A percentile compares a stretch with the other conserved stretches of the same genome.
Conservation (phyloP, 2,113 vertebrate species). For the Indicator maculatus region DNA sequence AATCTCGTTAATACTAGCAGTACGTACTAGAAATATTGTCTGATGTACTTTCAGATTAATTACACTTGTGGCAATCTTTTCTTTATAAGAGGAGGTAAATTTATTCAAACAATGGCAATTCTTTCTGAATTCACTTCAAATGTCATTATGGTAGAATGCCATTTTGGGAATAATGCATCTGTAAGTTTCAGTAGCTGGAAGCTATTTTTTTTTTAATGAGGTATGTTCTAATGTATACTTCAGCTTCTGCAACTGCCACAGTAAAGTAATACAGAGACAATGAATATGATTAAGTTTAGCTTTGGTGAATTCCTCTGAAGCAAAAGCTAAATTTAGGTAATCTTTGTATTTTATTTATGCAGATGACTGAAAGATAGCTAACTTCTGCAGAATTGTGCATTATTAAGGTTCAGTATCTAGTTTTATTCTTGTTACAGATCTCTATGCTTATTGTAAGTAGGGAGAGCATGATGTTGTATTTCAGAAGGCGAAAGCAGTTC, state of each 20-base stretch:
- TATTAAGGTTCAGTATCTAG: background rate
- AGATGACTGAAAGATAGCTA: background rate
- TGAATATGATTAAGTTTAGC: constrained; percentile 1
- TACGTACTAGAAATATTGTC: constrained; percentile 41
- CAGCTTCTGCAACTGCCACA: background rate
- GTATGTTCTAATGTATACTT: background rate
- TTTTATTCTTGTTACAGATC: background rate
- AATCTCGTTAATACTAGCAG: constrained; percentile 52
- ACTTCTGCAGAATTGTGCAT: background rate
- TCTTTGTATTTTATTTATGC: background rate
- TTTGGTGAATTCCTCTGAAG: background rate
- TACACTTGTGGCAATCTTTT: constrained; percentile 26
- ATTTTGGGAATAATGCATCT: constrained; percentile 30
- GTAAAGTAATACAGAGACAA: background rate
- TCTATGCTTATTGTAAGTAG: background rate
- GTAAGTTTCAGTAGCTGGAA: constrained; percentile 39
- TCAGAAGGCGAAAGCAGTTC: background rate
- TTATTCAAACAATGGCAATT: constrained; percentile 30
- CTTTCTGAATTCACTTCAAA: constrained; percentile 29
- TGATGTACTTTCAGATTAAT: constrained; percentile 57
- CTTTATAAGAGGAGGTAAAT: constrained; percentile 11
- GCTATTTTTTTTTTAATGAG: constrained; percentile 31
- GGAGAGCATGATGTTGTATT: background rate
- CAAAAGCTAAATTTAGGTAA: background rate
- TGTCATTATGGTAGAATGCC: constrained; percentile 15